A percentile compares a stretch with the other conserved stretches of the same genome.
Conservation (phyloP, 1,140 invertebrate genomes). For the Aphidius ervi region DNA sequence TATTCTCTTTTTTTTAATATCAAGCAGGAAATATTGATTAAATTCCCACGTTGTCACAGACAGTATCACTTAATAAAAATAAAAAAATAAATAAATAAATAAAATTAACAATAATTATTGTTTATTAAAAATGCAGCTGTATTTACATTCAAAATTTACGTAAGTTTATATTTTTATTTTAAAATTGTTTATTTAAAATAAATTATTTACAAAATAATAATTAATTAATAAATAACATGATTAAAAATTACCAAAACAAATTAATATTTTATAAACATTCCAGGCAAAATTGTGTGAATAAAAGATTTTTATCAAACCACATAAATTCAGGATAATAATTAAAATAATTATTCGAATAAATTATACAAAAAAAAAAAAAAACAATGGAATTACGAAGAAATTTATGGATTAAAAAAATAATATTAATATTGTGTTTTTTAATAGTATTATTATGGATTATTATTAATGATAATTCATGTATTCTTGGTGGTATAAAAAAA, state of each 20-base stretch:
- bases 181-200: no score
- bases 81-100: no score
- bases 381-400: slow-evolving; percentile 27
- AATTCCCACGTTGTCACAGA: no score
- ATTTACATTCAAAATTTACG: not conserved
- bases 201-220: not conserved
- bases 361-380: not conserved
- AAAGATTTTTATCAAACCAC: not conserved
- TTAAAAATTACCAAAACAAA: not conserved
- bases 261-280: not conserved
- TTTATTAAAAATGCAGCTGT: no score
- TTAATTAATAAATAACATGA: not conserved
- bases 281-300: not conserved
- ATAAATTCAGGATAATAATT: not conserved
- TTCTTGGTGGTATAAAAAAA: slow-evolving; percentile 22
- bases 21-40: no score
- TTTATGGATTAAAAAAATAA: slow-evolving; percentile 23
- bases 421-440: slow-evolving; percentile 21
- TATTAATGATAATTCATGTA: slow-evolving; percentile 25
- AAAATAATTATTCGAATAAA: not conserved
- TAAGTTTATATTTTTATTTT: not conserved
- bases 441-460: slow-evolving; percentile 22
- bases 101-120: no score
- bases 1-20: no score
- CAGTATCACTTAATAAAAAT: no score